Conservation (phyloP, 2,797 vertebrate species). For the Fundulus diaphanus region DNA sequence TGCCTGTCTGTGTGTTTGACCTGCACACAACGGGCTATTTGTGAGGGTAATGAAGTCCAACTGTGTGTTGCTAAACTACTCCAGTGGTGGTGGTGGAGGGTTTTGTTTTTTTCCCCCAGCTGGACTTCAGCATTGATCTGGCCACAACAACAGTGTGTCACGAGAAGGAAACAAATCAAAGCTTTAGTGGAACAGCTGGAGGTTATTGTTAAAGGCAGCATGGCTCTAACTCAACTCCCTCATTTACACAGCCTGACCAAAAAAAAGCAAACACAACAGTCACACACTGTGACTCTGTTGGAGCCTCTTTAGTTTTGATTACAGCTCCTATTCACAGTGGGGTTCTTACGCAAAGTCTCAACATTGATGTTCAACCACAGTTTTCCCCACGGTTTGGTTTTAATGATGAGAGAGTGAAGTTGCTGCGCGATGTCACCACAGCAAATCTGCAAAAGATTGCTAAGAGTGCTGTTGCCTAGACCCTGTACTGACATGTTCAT, state of each 20-base stretch:
- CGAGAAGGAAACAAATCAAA: constrained; percentile 32
- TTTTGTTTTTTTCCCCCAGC: too few species aligned
- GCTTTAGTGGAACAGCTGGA: constrained; percentile 18
- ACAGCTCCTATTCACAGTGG: neutral
- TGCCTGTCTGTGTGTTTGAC: constrained; percentile 34
- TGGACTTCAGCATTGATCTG: constrained; percentile 29
- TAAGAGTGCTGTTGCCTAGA: neutral
- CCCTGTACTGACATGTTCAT: neutral
- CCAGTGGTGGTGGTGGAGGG: too few species aligned
- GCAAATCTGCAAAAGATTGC: too few species aligned
- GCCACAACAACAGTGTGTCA: constrained; percentile 13
- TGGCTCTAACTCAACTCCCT: neutral
- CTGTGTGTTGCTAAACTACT: constrained; percentile 57
- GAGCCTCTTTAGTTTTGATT: neutral
- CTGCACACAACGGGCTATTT: constrained; percentile 45
- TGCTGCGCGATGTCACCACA: neutral
- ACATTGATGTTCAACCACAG: neutral
- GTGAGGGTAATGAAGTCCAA: constrained; percentile 63
- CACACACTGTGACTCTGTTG: neutral
- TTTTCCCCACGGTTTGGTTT: neutral
- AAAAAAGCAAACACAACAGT: neutral
- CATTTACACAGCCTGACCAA: neutral
- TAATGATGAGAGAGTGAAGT: neutral
- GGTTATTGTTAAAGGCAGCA: constrained; percentile 5
- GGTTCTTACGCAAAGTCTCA: neutral